Base-by-base conservation (phyloP, 2,888 invertebrate species). In the Tenthredo notha region DNA sequence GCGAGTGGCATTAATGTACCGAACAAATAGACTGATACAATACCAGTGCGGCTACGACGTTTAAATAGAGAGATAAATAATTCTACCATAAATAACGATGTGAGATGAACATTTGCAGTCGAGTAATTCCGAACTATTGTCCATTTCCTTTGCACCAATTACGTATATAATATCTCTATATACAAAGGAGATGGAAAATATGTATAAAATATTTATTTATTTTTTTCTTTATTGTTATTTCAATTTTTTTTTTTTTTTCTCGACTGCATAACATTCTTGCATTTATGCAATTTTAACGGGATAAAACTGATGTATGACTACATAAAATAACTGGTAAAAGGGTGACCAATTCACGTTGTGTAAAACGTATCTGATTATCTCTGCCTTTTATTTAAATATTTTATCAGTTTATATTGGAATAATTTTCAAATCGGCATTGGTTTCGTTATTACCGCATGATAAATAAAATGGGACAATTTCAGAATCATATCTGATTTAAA, bases 1-100 rank as follows among this genome's bases (percentile, higher is more conserved):
- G 65, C 83, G 65, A 65, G 83, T 83, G 83, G 83, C 83, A 83
- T 83, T 83, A 80, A 80, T 83, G 29, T 67, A 83, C 83, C 83
- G 47, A 83, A 83, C 18, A 50, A 83, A 83, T 67, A 83, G 67
- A 67, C 67, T 67, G 67, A 67, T 47, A 80, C 37, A 61, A 67
- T 83, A 80, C 33, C 67, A 83, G 82, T 82, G 82, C 82, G 82
- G 65, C 65, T 82, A 65, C 82, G 43, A 82, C 82, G 82, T 82
- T 82, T 15, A 65, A 18, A 33, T 54, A 78, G n/a, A 78, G 12
- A 29, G 58, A 58, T 75, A 43, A 78, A 58, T 21, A 47, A 75
- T 75, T 75, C n/a, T 67, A 67, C 25, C 67, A 29, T 67, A 67
- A 67, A 21, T 67, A 29, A 15, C 67, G 15, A 37, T 74, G 18